Conservation (phyloP, 2,113 vertebrate genomes). For the Alethe diademata region DNA sequence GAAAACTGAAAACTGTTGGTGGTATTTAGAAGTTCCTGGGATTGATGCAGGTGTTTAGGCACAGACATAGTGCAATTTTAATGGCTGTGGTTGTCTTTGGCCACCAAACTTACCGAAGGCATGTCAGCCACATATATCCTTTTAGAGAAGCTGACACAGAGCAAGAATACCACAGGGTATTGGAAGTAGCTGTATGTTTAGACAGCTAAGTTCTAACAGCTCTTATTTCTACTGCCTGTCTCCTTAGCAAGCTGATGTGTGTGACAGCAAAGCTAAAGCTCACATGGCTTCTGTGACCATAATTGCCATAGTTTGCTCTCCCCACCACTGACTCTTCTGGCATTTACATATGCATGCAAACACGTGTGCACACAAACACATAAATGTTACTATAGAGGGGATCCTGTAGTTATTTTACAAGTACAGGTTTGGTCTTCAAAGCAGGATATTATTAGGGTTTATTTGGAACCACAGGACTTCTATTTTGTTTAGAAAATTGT, state of each 20-base stretch:
- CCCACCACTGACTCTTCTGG: too few species aligned
- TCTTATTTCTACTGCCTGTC: neutral
- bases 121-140: fast-evolving
- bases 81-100: neutral
- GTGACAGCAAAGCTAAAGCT: neutral
- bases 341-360: neutral
- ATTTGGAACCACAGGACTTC: neutral
- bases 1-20: neutral
- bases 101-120: neutral
- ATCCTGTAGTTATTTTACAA: neutral
- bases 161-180: neutral
- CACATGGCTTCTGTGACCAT: neutral
- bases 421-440: neutral
- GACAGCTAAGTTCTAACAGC: neutral
- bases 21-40: neutral
- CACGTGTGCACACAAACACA: neutral
- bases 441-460: neutral
- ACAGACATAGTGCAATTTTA: neutral
- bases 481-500: neutral
- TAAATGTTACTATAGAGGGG: neutral
- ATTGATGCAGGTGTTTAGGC: neutral
- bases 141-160: neutral
- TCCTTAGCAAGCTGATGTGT: neutral
- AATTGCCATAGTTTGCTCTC: neutral
- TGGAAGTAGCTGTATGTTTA: neutral